Evolutionary conservation across 2,113 vertebrate genomes (phyloP).

Genomic region (Grus americana): DNA sequence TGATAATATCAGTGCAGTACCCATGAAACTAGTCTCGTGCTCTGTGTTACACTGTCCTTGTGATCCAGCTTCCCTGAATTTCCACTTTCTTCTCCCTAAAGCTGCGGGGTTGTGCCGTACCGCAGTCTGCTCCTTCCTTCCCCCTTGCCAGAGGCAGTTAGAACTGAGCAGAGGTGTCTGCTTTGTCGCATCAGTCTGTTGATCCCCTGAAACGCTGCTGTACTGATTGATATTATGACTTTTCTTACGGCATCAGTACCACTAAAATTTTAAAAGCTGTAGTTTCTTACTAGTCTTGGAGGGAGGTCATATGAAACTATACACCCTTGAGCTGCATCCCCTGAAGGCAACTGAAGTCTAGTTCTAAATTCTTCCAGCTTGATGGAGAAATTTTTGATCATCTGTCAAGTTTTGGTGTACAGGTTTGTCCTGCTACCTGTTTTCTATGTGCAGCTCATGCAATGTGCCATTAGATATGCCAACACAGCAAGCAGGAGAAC

Average conservation of each 20-base stretch:
- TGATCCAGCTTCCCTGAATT: not conserved
- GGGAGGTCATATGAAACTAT: not conserved
- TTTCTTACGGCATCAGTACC: not conserved
- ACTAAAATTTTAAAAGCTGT: not conserved
- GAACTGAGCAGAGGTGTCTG: not conserved
- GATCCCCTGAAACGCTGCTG: not conserved
- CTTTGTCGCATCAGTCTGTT: not conserved
- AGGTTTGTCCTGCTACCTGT: not conserved
- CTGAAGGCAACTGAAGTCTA: not conserved
- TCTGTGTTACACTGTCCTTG: not conserved
- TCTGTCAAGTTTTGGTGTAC: not conserved
- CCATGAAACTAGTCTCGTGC: not conserved
- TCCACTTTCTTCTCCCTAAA: not conserved
- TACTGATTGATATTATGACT: not conserved
- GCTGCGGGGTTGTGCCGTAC: not conserved
- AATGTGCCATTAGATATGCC: not conserved
- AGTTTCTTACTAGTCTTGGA: not conserved
- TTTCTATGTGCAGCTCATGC: not conserved
- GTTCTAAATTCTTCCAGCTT: not conserved
- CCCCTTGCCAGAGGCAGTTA: not conserved
- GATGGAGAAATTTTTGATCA: not conserved
- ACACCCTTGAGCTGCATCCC: not conserved
- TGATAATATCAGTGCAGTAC: not conserved
- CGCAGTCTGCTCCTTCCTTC: not conserved
- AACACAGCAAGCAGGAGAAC: not conserved